Evolutionary conservation across 2,797 vertebrate species (phyloP), one percentile per base, ranked within the genome.

Genomic region (Falco berigora): DNA sequence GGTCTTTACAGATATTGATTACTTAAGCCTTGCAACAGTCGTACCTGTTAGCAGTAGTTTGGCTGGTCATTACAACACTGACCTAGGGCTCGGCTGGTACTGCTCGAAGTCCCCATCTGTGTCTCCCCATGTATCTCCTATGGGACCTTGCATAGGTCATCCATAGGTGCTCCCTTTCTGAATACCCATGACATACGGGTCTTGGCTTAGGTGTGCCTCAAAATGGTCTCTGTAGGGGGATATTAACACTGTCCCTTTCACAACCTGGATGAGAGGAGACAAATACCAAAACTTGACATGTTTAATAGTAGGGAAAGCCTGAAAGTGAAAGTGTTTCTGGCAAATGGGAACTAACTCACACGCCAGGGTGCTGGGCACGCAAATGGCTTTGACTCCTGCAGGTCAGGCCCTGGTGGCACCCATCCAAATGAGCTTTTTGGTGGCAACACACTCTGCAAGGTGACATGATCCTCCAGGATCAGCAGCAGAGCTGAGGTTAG

Each of bases 321-420:
- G 80, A 84, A 90, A 81, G 42, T 24, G 10, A 72, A 82, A 49
- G 14, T 15, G 13, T 58, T 81, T 68, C 53, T 75, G 74, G 28
- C 14, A 42, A 46, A 46, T 49, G 50, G 61, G 68, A 78, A 53
- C 27, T 52, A 67, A 61, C 12, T 10, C 4, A 1, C 1, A 2
- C 3, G 2, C 6, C 11, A 58, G 34, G 28, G 40, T 67, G 56
- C 40, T 2, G 2, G 69, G 14, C 68, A 66, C 24, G 32, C 9
- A 66, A 23, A 59, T 0, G 0, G 3, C 44, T 83, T 83, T 79
- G 49, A 12, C 12, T 74, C 8, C 53, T 36, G 40, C 12, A 0
- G 0, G 32, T 21, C 3, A 1, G 61, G 40, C 30, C 40, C 27
- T 38, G 32, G 8, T 53, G 49, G 14, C 46, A 28, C 1, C 14